phyloP scores from a whole-genome alignment of 2,888 invertebrate genomes.

The Lochmaea crataegi region DNA sequence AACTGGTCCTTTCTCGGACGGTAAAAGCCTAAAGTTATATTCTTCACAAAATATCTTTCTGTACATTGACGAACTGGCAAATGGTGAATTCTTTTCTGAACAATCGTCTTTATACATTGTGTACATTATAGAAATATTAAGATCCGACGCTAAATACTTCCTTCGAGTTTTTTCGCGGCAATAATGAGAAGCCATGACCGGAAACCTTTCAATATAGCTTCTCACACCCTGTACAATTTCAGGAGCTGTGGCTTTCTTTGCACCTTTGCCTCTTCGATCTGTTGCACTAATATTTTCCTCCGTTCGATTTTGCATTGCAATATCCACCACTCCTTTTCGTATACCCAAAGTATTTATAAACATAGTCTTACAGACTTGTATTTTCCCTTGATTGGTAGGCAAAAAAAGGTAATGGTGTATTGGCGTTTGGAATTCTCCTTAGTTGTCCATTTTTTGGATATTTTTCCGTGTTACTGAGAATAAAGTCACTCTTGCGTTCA shows the following conservation, averaged over 20 bases:
- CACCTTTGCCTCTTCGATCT: slow-evolving; percentile 26
- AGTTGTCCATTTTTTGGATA: background rate
- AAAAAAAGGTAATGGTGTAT: background rate
- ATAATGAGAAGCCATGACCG: slow-evolving; percentile 32
- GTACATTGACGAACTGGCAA: slow-evolving; percentile 8
- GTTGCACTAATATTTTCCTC: slow-evolving; percentile 27
- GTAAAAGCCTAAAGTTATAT: slow-evolving; percentile 23
- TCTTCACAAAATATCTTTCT: slow-evolving; percentile 26
- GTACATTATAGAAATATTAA: slow-evolving; percentile 30
- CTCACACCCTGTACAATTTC: slow-evolving; percentile 16
- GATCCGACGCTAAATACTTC: slow-evolving; percentile 18
- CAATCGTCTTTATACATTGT: slow-evolving; percentile 14
- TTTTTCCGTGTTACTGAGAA: slow-evolving; percentile 21
- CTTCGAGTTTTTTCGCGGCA: slow-evolving; percentile 21
- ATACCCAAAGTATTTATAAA: slow-evolving; percentile 42
- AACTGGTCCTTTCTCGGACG: slow-evolving; percentile 30
- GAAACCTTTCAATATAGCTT: slow-evolving; percentile 37
- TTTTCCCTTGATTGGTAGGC: slow-evolving; percentile 15
- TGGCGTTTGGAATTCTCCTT: slow-evolving; percentile 1
- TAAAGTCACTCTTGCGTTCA: slow-evolving; percentile 15
- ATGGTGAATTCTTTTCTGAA: background rate
- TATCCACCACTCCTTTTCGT: slow-evolving; percentile 40
- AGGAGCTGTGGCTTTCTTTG: slow-evolving; percentile 20
- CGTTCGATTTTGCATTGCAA: slow-evolving; percentile 38
- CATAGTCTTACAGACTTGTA: slow-evolving; percentile 39